Evolutionary conservation across 2,113 vertebrate genomes (phyloP).

Genomic region (Motacilla alba): DNA sequence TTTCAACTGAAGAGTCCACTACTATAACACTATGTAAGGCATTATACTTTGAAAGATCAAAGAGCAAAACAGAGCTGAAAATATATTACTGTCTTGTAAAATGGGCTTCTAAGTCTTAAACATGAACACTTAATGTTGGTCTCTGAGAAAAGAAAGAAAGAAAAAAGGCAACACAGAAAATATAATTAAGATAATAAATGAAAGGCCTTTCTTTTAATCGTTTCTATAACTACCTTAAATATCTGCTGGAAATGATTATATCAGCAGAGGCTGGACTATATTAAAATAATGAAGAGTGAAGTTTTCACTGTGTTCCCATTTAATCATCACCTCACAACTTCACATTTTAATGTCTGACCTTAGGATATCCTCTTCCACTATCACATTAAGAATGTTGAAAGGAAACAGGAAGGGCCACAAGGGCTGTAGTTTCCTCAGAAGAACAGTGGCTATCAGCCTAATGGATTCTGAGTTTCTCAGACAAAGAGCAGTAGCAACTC

Average conservation of each 20-base stretch:
- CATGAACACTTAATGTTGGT: background rate
- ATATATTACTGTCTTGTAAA: constrained; percentile 32
- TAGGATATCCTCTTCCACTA: constrained; percentile 67
- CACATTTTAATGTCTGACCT: constrained; percentile 67
- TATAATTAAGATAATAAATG: constrained; percentile 61
- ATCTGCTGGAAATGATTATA: constrained; percentile 58
- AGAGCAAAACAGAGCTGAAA: background rate
- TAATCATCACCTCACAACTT: constrained; percentile 66
- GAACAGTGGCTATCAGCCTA: constrained; percentile 57
- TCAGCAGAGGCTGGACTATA: constrained; percentile 27
- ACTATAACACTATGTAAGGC: background rate
- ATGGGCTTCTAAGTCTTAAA: constrained; percentile 25
- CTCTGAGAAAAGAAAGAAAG: background rate
- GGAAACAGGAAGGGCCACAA: constrained; percentile 67
- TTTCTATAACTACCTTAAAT: constrained; percentile 52
- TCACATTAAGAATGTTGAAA: constrained; percentile 69
- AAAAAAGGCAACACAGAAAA: constrained; percentile 1
- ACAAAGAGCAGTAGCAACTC: constrained; percentile 51
- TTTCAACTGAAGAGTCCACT: background rate
- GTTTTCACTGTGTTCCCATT: constrained; percentile 55
- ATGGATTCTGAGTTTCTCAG: constrained; percentile 56
- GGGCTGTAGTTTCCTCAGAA: constrained; percentile 61
- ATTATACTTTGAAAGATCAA: constrained; percentile 38
- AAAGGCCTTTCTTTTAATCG: constrained; percentile 58
- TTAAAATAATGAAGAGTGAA: constrained; percentile 65